Evolutionary conservation across 64 coral and sea anemone genomes (phyloP).

Genomic region (Porites lutea): DNA sequence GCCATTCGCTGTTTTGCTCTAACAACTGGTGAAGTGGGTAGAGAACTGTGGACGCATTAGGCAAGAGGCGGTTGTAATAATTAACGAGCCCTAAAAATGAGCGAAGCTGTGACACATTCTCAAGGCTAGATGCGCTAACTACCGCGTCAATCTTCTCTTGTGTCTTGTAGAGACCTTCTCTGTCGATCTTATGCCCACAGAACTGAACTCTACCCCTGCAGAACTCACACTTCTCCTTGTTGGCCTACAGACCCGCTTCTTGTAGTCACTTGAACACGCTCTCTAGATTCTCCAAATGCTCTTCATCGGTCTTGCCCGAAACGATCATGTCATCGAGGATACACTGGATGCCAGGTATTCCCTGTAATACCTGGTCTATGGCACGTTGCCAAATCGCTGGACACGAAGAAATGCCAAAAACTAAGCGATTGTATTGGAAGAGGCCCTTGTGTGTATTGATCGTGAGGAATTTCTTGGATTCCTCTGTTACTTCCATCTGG

Average conservation of each 20-base stretch:
- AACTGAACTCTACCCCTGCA: constrained; percentile 53
- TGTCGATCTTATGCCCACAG: constrained; percentile 64
- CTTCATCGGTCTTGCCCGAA: constrained; percentile 27
- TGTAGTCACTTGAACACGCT: constrained; percentile 43
- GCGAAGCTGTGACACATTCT: constrained; percentile 48
- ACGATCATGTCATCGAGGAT: constrained; percentile 51
- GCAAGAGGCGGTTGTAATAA: constrained; percentile 56
- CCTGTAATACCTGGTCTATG: constrained; percentile 31
- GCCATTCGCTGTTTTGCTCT: constrained; percentile 37
- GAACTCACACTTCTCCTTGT: constrained; percentile 60
- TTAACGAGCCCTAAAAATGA: constrained; percentile 64
- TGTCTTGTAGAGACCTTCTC: constrained; percentile 49
- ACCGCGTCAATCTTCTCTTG: constrained; percentile 61
- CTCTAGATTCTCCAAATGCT: constrained; percentile 40
- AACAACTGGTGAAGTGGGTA: constrained; percentile 57
- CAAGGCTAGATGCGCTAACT: constrained; percentile 24
- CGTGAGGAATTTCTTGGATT: constrained; percentile 46
- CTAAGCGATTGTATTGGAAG: constrained; percentile 41
- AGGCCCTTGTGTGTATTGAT: constrained; percentile 44
- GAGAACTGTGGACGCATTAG: constrained; percentile 52
- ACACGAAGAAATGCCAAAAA: constrained; percentile 13
- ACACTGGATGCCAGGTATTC: constrained; percentile 42
- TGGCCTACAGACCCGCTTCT: constrained; percentile 44
- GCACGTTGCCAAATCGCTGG: constrained; percentile 45
- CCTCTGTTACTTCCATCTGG: constrained; percentile 51